phyloP scores from a whole-genome alignment of 2,113 vertebrate species.

The Leptobrachium leishanense region DNA sequence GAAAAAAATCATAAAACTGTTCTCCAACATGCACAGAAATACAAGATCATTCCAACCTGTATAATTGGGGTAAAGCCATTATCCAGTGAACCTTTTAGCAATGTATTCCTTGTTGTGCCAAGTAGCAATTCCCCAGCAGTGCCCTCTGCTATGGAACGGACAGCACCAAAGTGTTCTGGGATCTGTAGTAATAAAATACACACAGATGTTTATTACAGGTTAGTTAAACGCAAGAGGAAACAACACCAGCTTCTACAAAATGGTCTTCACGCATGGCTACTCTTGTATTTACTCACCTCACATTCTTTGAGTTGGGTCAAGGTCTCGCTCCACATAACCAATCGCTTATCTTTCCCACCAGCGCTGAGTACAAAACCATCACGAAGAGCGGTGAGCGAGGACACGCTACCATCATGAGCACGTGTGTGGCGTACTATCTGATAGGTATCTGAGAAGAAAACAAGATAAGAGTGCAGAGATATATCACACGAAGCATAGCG shows the following conservation, averaged over 20 bases:
- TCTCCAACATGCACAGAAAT: no score
- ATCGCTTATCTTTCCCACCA: slow-evolving; percentile 83
- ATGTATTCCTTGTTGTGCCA: slow-evolving; percentile 83
- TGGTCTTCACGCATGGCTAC: no score
- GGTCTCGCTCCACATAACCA: slow-evolving; percentile 82
- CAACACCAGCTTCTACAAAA: neutral
- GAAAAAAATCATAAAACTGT: no score
- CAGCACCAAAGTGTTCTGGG: slow-evolving; percentile 80
- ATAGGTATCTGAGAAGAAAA: slow-evolving; percentile 73
- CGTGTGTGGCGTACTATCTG: slow-evolving; percentile 86
- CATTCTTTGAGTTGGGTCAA: slow-evolving; percentile 79
- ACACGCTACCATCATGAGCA: slow-evolving; percentile 89
- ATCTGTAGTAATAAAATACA: slow-evolving; percentile 64
- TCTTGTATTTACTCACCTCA: slow-evolving; percentile 71
- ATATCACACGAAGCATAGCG: no score
- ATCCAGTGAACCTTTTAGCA: slow-evolving; percentile 78
- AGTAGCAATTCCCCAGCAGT: slow-evolving; percentile 80
- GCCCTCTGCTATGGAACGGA: slow-evolving; percentile 81
- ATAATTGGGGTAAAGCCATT: slow-evolving; percentile 82
- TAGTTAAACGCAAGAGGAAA: no score
- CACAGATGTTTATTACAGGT: no score
- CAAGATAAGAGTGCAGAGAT: no score
- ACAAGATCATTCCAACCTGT: slow-evolving; percentile 66
- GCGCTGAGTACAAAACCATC: slow-evolving; percentile 84
- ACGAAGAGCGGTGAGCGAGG: slow-evolving; percentile 77